Conservation (phyloP, 1,140 invertebrate genomes). For the Orussus abietinus region DNA sequence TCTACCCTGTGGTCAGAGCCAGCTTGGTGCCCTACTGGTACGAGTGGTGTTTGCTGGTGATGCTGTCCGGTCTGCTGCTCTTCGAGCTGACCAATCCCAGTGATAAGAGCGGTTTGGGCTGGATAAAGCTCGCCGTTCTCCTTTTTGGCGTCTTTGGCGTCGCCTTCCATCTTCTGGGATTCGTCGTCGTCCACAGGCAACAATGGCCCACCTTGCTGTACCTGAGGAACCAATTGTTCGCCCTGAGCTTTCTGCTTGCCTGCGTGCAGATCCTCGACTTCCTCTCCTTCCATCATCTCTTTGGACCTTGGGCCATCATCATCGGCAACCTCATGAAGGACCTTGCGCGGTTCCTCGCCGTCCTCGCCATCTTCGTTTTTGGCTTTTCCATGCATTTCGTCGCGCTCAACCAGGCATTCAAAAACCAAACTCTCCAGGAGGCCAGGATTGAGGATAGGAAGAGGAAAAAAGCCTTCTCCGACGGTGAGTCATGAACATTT, state of each 20-base stretch:
- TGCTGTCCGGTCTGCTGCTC: constrained; percentile 91
- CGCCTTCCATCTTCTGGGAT: constrained; percentile 81
- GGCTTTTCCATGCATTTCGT: constrained; percentile 98
- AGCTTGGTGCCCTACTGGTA: constrained; percentile 83
- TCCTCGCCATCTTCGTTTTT: constrained; percentile 95
- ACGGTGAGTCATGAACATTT: constrained; percentile 76
- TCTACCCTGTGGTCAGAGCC: constrained; percentile 74
- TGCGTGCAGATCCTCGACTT: constrained; percentile 98
- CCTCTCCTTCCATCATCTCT: constrained; percentile 96
- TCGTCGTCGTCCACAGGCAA: constrained; percentile 63
- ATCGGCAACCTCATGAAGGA: constrained; percentile 89
- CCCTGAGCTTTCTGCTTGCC: constrained; percentile 87
- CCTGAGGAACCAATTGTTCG: constrained; percentile 93
- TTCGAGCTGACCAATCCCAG: constrained; percentile 96
- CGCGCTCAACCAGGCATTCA: constrained; percentile 90
- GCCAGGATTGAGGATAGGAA: constrained; percentile 48
- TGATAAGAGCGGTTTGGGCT: constrained; percentile 90
- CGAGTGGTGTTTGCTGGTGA: constrained; percentile 93
- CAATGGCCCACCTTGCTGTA: constrained; percentile 84
- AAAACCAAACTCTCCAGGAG: constrained; percentile 58
- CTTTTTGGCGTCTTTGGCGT: constrained; percentile 91
- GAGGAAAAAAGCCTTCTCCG: constrained; percentile 56
- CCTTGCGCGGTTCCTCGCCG: constrained; percentile 91
- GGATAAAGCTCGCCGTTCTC: constrained; percentile 88
- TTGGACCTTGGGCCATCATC: constrained; percentile 96